phyloP scores from a whole-genome alignment of 1,140 invertebrate species.

The Leptinotarsa texana region DNA sequence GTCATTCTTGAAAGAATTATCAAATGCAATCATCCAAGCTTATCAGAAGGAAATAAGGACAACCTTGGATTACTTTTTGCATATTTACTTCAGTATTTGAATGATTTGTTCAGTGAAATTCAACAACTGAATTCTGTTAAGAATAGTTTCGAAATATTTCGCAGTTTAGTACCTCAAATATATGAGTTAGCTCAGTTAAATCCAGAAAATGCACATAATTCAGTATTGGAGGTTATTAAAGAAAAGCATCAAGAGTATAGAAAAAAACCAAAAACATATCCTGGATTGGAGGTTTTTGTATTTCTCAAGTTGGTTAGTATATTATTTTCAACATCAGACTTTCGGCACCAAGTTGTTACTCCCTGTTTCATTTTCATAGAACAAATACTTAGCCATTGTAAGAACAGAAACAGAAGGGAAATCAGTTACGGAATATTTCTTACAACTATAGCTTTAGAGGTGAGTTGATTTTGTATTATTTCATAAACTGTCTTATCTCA shows the following conservation, averaged over 20 bases:
- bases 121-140: conserved; percentile 56
- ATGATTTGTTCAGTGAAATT: conserved; percentile 63
- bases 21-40: conserved; percentile 81
- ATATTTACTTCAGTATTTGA: conserved; percentile 75
- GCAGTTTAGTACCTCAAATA: conserved; percentile 68
- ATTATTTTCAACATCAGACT: conserved; percentile 87
- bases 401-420: conserved; percentile 66
- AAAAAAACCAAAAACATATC: conserved; percentile 62
- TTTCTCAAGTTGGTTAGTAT: conserved; percentile 78
- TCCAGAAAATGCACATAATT: conserved; percentile 67
- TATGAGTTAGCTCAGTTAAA: conserved; percentile 75
- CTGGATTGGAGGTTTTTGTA: conserved; percentile 73
- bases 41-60: conserved; percentile 75
- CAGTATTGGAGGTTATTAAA: conserved; percentile 70
- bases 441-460: conserved; percentile 73
- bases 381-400: conserved; percentile 71
- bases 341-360: conserved; percentile 82
- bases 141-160: conserved; percentile 65
- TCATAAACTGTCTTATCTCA: background rate
- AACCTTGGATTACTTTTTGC: conserved; percentile 73
- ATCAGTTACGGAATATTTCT: conserved; percentile 81
- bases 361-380: conserved; percentile 82
- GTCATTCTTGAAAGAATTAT: conserved; percentile 80
- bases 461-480: conserved; percentile 50
- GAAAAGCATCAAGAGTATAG: conserved; percentile 73